Percentiles rank a stretch among this genome's conserved stretches.
Conservation (phyloP, 2,888 invertebrate genomes). For the Siphonodentalium dalli region DNA sequence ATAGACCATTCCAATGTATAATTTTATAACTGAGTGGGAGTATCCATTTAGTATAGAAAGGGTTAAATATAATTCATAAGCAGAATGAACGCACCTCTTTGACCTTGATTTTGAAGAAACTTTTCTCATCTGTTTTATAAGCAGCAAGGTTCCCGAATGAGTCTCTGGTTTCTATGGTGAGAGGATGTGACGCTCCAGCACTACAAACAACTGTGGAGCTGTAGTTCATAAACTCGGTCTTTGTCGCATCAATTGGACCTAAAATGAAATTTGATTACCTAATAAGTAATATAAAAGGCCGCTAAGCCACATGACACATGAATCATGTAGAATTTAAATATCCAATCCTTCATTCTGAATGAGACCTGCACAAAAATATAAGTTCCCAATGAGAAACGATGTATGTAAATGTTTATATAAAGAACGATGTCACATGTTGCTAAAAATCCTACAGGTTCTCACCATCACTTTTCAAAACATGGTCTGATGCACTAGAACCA, state of each 20-base stretch:
- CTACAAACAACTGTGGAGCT: constrained; percentile 86
- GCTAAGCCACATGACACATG: background rate
- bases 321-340: background rate
- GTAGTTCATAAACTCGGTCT: constrained; percentile 83
- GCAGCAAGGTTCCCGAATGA: constrained; percentile 85
- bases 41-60: no score
- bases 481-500: no score
- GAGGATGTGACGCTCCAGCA: constrained; percentile 76
- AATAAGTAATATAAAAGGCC: no score
- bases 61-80: no score
- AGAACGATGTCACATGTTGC: no score
- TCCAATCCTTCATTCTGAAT: background rate
- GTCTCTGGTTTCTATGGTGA: constrained; percentile 90
- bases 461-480: no score
- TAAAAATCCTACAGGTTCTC: no score
- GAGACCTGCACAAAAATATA: background rate
- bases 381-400: no score
- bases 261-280: constrained; percentile 20
- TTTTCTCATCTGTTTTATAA: constrained; percentile 52
- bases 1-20: no score
- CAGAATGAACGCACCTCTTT: constrained; percentile 42
- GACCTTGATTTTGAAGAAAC: constrained; percentile 57
- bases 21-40: no score
- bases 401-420: no score
- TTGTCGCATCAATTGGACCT: constrained; percentile 83